These are phyloP conservation scores for Rhamnusium bicolor DNA, from an alignment of 2,888 invertebrate genomes.

Conservation along the genomic window DNA sequence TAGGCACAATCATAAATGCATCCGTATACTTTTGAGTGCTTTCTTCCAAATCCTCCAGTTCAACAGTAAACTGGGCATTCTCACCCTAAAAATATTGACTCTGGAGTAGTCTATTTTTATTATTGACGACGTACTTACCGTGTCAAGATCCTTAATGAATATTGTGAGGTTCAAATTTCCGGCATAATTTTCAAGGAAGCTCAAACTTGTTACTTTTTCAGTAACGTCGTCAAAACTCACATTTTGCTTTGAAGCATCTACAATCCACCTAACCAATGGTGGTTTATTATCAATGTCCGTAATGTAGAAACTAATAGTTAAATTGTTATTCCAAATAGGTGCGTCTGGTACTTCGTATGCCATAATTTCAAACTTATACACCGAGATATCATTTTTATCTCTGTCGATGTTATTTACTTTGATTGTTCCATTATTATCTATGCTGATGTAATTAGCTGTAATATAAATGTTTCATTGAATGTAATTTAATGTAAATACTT, in stretches of 20 bases:
- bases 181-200: conserved; percentile 74
- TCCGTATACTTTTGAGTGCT: conserved; percentile 61
- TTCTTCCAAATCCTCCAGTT: conserved; percentile 42
- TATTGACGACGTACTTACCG: conserved; percentile 57
- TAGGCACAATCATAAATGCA: conserved; percentile 77
- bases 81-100: conserved; percentile 70
- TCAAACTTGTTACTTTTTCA: conserved; percentile 61
- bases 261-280: conserved; percentile 67
- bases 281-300: conserved; percentile 79
- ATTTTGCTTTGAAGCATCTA: not conserved
- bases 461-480: conserved; percentile 9
- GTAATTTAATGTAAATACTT: conserved; percentile 62
- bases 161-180: conserved; percentile 72
- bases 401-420: conserved; percentile 66
- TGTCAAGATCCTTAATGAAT: conserved; percentile 69
- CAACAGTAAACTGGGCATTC: conserved; percentile 72
- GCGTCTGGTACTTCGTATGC: conserved; percentile 65
- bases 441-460: conserved; percentile 53
- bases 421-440: conserved; percentile 61
- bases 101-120: not conserved
- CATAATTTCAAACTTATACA: conserved; percentile 59
- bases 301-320: conserved; percentile 66
- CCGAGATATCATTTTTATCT: conserved; percentile 60
- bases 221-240: conserved; percentile 16
- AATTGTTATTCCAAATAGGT: conserved; percentile 31